Evolutionary conservation across 2,113 vertebrate species (phyloP), one percentile per base, ranked within the genome.

Genomic region (Gila orcuttii): DNA sequence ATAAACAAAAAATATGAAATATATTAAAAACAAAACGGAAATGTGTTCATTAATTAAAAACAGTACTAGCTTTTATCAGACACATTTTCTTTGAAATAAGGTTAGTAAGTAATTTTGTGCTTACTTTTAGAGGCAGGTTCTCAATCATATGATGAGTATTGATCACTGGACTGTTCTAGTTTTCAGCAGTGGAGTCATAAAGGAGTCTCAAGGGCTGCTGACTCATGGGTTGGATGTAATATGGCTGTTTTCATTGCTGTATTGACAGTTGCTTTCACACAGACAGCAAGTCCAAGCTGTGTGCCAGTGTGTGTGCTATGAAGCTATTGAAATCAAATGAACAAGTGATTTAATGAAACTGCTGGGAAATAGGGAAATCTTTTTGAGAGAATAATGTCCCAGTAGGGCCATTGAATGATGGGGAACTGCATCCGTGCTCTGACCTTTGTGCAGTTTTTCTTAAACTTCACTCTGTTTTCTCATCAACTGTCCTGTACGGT

Each of bases 201-300:
- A 45, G 47, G 23, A 79, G 59, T 25, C 55, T 33, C 39, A 66
- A 64, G 59, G 23, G 75, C 50, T 42, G 60, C 64, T 79, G 76
- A 79, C 79, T 69, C 62, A 69, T 69, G 42, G 42, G 4, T 52
- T 82, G 80, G 80, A 69, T 69, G 62, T 79, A 78, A 52, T 52
- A 73, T 69, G 59, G 45, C 31, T 85, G 84, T 85, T 79, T 85
- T 69, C 76, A 69, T 36, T 33, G 60, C 84, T 69, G n/a, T 57
- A 68, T 64, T 69, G 62, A 79, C 84, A 42, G 62, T 82, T 82
- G 45, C 80, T 69, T 82, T 68, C 45, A 82, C 62, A 82, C 45
- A 17, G 45, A 55, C 47, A 69, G 28, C 10, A 23, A 28, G 15
- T 69, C 21, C 45, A 79, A 36, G 31, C 69, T 52, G 33, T 75